Evolutionary conservation across 2,797 vertebrate species (phyloP).

Genomic region (Diplodus puntazzo): DNA sequence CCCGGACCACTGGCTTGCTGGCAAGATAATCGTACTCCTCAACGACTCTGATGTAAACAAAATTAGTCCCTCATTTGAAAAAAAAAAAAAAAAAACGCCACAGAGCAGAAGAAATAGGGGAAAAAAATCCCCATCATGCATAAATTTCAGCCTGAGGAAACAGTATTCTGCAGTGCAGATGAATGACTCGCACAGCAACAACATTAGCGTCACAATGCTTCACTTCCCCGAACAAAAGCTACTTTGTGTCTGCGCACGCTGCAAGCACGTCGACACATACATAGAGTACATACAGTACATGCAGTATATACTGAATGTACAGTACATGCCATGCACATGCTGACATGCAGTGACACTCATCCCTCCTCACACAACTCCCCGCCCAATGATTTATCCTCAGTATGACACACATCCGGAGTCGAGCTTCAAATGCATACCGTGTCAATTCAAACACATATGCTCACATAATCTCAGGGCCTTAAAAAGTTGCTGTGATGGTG

Average conservation of each 20-base stretch:
- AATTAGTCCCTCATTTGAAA: constrained; percentile 47
- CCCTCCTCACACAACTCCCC: constrained; percentile 16
- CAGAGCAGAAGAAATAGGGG: constrained; percentile 15
- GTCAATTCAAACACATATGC: constrained; percentile 10
- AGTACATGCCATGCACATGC: constrained; percentile 26
- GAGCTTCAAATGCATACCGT: constrained; percentile 35
- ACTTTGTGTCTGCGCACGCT: constrained; percentile 52
- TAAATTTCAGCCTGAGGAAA: constrained; percentile 59
- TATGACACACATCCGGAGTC: constrained; percentile 51
- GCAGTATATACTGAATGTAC: background rate
- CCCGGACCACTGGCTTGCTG: constrained; percentile 29
- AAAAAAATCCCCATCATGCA: constrained; percentile 13
- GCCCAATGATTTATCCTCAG: constrained; percentile 36
- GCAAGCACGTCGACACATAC: constrained; percentile 27
- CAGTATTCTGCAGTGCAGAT: constrained; percentile 41
- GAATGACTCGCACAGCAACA: constrained; percentile 55
- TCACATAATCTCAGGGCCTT: constrained; percentile 40
- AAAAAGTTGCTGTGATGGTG: constrained; percentile 16
- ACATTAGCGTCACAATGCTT: constrained; percentile 52
- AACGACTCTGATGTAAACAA: constrained; percentile 64
- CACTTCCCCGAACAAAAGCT: constrained; percentile 61
- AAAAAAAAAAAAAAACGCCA: constrained; percentile 30
- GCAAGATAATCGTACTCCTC: constrained; percentile 47
- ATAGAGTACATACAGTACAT: constrained; percentile 19
- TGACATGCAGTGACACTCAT: constrained; percentile 20